Evolutionary conservation across 1,140 invertebrate genomes (phyloP).

Genomic region (Bemisia tabaci): DNA sequence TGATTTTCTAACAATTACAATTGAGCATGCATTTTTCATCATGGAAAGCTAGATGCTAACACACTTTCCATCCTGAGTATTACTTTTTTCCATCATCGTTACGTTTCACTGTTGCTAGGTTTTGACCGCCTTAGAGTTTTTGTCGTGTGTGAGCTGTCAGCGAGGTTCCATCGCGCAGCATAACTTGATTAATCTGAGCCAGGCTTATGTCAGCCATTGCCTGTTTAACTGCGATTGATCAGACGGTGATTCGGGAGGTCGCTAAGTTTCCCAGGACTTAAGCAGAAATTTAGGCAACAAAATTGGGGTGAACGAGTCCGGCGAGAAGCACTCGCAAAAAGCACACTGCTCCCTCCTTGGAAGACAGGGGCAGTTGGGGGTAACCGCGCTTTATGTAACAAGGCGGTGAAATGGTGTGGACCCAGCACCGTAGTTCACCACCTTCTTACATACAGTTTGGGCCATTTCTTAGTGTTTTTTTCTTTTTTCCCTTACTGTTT

Average conservation of each 20-base stretch:
- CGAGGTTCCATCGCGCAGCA: background rate
- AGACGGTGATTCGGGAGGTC: background rate
- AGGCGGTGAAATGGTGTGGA: no score
- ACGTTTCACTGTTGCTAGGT: background rate
- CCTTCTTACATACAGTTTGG: no score
- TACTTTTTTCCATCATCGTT: background rate
- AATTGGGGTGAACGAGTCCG: no score
- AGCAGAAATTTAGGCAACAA: no score
- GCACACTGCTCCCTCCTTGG: no score
- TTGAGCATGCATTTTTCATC: background rate
- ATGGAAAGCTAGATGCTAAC: no score
- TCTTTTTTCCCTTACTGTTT: no score
- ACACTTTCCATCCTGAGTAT: background rate
- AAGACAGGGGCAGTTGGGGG: no score
- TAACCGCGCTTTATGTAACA: no score
- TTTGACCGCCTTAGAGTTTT: background rate
- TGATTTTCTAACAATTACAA: background rate
- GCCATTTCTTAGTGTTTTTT: no score
- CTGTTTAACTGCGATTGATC: background rate
- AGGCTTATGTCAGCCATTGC: background rate
- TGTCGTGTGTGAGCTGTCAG: background rate
- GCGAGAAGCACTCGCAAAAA: no score
- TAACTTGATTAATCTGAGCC: background rate
- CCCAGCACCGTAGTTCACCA: no score
- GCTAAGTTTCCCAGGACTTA: background rate